phyloP scores from a whole-genome alignment of 2,797 vertebrate genomes.

The Eulemur albifrons region DNA sequence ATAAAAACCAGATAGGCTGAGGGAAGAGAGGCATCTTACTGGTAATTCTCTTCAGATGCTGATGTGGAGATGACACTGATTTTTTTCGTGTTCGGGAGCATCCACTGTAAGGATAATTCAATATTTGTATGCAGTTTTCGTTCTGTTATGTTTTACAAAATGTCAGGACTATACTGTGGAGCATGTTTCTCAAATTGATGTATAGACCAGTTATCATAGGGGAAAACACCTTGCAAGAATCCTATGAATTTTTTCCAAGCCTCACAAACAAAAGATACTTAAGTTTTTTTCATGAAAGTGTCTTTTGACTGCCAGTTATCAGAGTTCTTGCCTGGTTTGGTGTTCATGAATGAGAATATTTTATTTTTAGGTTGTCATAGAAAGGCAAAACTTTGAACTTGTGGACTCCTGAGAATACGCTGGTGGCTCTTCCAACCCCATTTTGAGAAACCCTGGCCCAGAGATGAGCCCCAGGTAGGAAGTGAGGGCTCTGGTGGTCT shows the following conservation, averaged over 20 bases:
- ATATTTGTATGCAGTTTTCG: not conserved
- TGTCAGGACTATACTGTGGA: not conserved
- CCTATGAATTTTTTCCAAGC: not conserved
- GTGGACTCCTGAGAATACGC: not conserved
- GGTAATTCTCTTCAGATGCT: slow-evolving; percentile 1
- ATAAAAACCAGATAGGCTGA: not conserved
- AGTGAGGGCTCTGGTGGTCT: not conserved
- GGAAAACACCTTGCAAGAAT: not conserved
- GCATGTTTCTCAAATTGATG: not conserved
- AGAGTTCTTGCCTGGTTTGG: not conserved
- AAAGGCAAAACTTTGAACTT: not conserved
- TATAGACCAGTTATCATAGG: not conserved
- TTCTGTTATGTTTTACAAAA: not conserved
- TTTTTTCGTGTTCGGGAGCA: not conserved
- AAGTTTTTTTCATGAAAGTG: not conserved
- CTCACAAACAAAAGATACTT: not conserved
- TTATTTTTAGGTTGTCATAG: not conserved
- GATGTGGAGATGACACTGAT: not conserved
- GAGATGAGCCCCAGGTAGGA: not conserved
- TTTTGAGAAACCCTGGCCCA: not conserved
- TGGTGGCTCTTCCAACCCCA: not conserved
- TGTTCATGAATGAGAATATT: not conserved
- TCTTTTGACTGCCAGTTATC: not conserved
- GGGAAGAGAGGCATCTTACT: not conserved
- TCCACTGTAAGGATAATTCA: not conserved